Base-by-base conservation (phyloP, 2,797 vertebrate species). In the Acipenser oxyrinchus region DNA sequence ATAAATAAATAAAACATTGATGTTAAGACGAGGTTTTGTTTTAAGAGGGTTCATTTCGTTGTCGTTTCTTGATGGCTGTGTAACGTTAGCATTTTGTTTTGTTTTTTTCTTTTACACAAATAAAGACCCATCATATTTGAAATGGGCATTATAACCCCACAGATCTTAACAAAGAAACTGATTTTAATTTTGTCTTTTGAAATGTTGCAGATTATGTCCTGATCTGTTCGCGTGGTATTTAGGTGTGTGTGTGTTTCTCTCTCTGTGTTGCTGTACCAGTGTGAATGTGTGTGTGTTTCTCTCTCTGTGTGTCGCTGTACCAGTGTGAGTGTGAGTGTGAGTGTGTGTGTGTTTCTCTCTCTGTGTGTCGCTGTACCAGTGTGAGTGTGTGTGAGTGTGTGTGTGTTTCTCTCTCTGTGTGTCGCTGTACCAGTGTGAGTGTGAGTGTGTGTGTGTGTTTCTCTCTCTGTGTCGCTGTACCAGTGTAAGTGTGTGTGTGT, bases 361-460 rank as follows among this genome's bases (percentile, higher is more conserved):
- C 1, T 51, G 64, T 72, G 70, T 74, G n/a, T n/a, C 70, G 70
- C 72, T 67, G 60, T 63, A 59, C 12, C 62, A 62, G 49, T 68
- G 62, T 62, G 15, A 64, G 63, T 72, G 66, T 49, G 13, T 61
- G 13, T 37, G 13, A 37, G 18, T 1, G 18, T 18, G 18, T 18
- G 18, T 55, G 7, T 37, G 62, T 65, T n/a, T 58, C 48, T 52
- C n/a, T 65, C n/a, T 52, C 1, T 51, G 64, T 72, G 70, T 74
- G n/a, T n/a, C 70, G 70, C 72, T 67, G 60, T 63, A 59, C 12
- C 62, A 62, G 49, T 68, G 62, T 62, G 15, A 64, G 63, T 72
- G 66, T 49, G 13, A 37, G 13, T 37, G 18, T 1, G 18, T 18
- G 18, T 18, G 18, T 55, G 7, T 37, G 62, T 65, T n/a, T 58